These are phyloP conservation scores for Caenorhabditis tropicalis DNA, from an alignment of 1,140 invertebrate species.

Conservation along the genomic window DNA sequence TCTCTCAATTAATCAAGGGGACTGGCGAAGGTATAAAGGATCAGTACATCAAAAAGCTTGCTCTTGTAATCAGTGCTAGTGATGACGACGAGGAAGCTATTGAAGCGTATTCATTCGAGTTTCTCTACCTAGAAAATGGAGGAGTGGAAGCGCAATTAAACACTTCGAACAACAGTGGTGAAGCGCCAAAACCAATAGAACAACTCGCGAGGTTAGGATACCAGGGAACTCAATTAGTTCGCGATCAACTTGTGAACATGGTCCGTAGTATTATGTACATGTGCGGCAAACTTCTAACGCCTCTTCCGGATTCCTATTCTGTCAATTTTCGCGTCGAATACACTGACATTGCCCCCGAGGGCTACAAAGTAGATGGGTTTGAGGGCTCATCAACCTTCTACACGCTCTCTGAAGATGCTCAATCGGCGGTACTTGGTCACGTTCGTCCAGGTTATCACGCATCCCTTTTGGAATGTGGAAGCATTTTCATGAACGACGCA, in stretches of 20 bases:
- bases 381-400: background rate
- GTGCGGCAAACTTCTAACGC: background rate
- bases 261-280: background rate
- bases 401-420: background rate
- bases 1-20: background rate
- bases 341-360: background rate
- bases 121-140: background rate
- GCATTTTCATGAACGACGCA: background rate
- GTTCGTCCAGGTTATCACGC: slow-evolving; percentile 7
- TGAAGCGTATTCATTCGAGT: background rate
- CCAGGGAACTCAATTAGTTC: background rate
- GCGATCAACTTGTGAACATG: background rate
- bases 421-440: background rate
- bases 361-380: background rate
- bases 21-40: background rate
- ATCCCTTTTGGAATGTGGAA: background rate
- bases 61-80: background rate
- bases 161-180: background rate
- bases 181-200: background rate
- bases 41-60: background rate
- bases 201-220: background rate
- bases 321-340: background rate
- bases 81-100: slow-evolving; percentile 1
- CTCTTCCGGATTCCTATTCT: background rate
- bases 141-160: background rate